phyloP scores from a whole-genome alignment of 2,113 vertebrate species.

The Hystrix brachyura region DNA sequence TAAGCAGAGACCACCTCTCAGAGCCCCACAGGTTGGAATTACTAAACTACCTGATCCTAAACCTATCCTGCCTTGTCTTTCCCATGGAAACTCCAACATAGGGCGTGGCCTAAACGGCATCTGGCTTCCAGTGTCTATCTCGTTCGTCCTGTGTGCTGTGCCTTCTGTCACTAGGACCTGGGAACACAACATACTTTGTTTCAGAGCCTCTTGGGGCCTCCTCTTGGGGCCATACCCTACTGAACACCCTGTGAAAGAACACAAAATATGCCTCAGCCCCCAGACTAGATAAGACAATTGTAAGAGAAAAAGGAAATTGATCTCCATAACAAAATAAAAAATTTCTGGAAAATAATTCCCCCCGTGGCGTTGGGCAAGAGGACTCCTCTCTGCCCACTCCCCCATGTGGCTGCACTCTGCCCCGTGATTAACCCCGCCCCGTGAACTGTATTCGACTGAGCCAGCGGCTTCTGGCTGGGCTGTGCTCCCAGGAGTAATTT shows the following conservation, averaged over 20 bases:
- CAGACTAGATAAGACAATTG: background rate
- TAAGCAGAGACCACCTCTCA: background rate
- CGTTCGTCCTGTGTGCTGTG: background rate
- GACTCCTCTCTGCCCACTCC: background rate
- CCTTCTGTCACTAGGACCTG: background rate
- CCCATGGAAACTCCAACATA: background rate
- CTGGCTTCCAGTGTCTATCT: no score
- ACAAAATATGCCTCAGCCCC: no score
- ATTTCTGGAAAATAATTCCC: slow-evolving; percentile 5
- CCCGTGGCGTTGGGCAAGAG: background rate
- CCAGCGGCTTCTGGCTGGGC: background rate
- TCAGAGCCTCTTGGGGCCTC: background rate
- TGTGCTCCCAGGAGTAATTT: background rate
- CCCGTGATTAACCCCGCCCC: background rate
- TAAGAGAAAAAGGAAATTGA: background rate
- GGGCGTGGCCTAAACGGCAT: background rate
- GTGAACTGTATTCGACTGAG: background rate
- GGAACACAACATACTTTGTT: background rate
- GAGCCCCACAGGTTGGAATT: background rate
- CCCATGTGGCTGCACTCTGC: background rate
- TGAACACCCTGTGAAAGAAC: background rate
- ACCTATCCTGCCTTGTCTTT: background rate
- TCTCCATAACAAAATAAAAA: slow-evolving; percentile 26
- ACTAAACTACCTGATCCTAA: background rate
- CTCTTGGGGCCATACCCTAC: background rate